phyloP scores from a whole-genome alignment of 2,888 invertebrate genomes.

The Alentia gelatinosa region DNA sequence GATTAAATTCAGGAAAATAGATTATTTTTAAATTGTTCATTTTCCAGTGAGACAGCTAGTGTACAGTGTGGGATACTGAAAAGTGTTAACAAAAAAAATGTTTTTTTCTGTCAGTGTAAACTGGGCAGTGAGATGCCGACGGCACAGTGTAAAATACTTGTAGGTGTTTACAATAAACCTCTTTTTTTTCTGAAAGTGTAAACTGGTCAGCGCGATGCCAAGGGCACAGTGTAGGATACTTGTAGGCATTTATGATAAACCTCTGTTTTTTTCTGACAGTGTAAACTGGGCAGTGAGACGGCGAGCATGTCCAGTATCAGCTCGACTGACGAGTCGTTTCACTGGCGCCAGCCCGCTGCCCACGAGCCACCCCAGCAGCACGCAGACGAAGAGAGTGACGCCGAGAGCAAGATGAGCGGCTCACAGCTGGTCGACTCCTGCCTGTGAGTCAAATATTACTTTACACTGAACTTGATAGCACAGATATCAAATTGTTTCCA shows the following conservation, averaged over 20 bases:
- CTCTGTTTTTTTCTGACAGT: constrained; percentile 65
- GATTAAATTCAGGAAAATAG: no score
- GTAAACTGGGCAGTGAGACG: constrained; percentile 72
- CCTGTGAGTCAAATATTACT: constrained; percentile 71
- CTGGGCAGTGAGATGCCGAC: constrained; percentile 72
- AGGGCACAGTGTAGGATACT: no score
- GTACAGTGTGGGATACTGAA: no score
- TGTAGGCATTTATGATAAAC: no score
- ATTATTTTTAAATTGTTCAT: no score
- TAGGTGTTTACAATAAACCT: no score
- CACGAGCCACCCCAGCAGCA: constrained; percentile 61
- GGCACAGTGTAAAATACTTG: no score
- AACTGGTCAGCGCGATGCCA: no score
- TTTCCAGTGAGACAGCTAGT: no score
- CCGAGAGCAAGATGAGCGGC: constrained; percentile 70
- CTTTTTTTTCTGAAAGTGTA: no score
- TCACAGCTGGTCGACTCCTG: constrained; percentile 77
- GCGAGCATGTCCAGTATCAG: constrained; percentile 73
- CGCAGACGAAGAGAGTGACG: constrained; percentile 67
- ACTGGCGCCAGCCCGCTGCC: constrained; percentile 68
- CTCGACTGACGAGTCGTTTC: constrained; percentile 73
- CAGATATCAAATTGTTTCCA: not conserved
- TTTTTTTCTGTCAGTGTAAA: constrained; percentile 68
- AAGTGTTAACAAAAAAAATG: no score
- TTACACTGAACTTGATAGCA: not conserved